Base-by-base conservation (phyloP, 2,888 invertebrate species). In the Eupeodes latifasciatus region DNA sequence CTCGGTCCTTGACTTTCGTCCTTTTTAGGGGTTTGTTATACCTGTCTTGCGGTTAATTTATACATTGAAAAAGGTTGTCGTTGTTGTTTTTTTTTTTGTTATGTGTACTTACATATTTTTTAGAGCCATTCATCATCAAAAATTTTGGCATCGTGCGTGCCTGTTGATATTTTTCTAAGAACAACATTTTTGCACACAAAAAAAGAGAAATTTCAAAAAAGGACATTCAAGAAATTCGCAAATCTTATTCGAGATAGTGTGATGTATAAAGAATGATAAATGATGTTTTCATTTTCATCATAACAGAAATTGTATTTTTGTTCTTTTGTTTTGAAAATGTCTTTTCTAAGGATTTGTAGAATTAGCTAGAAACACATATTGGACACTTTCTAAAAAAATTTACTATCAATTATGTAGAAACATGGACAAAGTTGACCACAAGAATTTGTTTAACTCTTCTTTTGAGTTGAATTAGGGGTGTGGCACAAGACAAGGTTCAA, bases 1-100 rank as follows among this genome's bases (percentile, higher is more conserved):
- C 67, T 66, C 47, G 67, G 84, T 84, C 87, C 87, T 88, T 88
- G 84, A 88, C 87, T 88, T 81, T 74, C 36, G 59, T 80, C 55
- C 71, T 83, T 14, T 40, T 53, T 40, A 40, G 53, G 62, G 53
- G 27, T 27, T 79, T 87, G 10, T 47, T 47, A 47, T 86, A 88
- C 87, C 87, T 88, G 87, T 81, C 53, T 71, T 83, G 83, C 72
- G 83, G 82, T 83, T 84, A 47, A 7, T 40, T 81, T 55, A 69
- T 27, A 3, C 27, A 27, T 69, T 69, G 53, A 40, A 55, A 69
- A 55, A 69, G 14, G 19, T 78, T 69, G 72, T 69, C 12, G 49
- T 34, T 34, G 62, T 78, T 55, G 61, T 61, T 61, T 34, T 19
- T 61, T 66, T 51, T 36, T 55, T 1, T 1, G n/a, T 59, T 19